Percentiles rank a stretch among this genome's conserved stretches.
These are phyloP conservation scores for Xiphophorus birchmanni DNA, from an alignment of 2,797 vertebrate species.

Conservation along the genomic window DNA sequence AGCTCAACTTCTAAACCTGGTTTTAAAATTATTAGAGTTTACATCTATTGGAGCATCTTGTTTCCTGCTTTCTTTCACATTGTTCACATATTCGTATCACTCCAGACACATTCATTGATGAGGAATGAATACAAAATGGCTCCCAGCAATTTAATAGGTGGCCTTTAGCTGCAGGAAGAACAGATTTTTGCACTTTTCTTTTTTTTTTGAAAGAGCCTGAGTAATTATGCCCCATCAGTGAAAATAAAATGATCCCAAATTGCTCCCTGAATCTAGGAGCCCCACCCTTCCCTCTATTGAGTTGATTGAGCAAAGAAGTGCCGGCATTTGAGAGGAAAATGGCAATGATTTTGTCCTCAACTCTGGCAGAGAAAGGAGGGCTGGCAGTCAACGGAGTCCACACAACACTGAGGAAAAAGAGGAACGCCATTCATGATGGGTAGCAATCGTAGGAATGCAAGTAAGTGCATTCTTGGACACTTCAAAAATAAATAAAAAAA, in stretches of 20 bases:
- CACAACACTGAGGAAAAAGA: slow-evolving; percentile 13
- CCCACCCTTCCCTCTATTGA: slow-evolving; percentile 63
- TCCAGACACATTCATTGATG: slow-evolving; percentile 48
- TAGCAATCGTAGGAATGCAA: slow-evolving; percentile 23
- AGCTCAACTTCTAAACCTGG: not conserved
- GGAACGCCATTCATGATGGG: slow-evolving; percentile 22
- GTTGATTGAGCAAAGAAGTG: slow-evolving; percentile 54
- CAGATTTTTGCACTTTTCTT: slow-evolving; percentile 27
- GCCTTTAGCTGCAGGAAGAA: slow-evolving; percentile 34
- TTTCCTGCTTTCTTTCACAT: not conserved
- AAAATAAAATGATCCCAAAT: slow-evolving; percentile 67
- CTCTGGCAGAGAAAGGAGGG: slow-evolving; percentile 55
- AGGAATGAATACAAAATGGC: slow-evolving; percentile 66
- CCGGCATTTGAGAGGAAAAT: slow-evolving; percentile 66
- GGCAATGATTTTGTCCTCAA: slow-evolving; percentile 62
- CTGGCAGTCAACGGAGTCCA: slow-evolving; percentile 30
- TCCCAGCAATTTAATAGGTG: slow-evolving; percentile 55
- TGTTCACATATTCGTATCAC: slow-evolving; percentile 6
- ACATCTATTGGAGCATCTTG: not conserved
- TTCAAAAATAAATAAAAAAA: not conserved
- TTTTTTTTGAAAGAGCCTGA: slow-evolving; percentile 15
- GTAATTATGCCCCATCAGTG: slow-evolving; percentile 65
- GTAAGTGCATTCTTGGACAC: slow-evolving; percentile 19
- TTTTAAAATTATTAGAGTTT: not conserved
- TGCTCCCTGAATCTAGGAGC: slow-evolving; percentile 54